Conservation (phyloP, 2,113 vertebrate genomes). For the Geococcyx californianus region DNA sequence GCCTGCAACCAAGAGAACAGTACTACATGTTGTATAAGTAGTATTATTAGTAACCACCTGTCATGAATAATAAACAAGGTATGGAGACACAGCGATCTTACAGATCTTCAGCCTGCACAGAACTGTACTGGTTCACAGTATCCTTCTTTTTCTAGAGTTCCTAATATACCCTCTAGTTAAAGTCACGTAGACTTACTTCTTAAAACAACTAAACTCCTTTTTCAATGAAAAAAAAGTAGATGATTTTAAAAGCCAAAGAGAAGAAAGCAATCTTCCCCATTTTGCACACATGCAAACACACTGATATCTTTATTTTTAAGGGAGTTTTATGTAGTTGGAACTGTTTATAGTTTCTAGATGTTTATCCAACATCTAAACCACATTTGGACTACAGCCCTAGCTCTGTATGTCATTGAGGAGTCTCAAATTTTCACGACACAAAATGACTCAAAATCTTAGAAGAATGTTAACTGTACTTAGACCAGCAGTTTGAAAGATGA, state of each 20-base stretch:
- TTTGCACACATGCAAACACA: background rate
- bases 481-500: background rate
- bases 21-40: background rate
- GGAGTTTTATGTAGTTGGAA: background rate
- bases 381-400: background rate
- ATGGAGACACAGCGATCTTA: background rate
- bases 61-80: background rate
- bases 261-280: background rate
- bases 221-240: background rate
- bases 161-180: rapidly evolving
- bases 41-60: too few relatives aligned
- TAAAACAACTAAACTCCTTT: background rate
- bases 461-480: background rate
- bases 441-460: background rate
- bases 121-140: background rate
- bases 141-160: background rate
- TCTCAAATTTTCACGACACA: background rate
- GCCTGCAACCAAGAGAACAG: background rate
- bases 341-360: background rate
- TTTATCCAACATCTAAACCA: background rate
- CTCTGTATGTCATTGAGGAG: background rate
- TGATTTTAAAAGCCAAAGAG: background rate
- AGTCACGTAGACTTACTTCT: background rate
- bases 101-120: background rate
- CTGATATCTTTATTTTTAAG: background rate